These are phyloP conservation scores for Polyergus mexicanus DNA, from an alignment of 1,140 invertebrate genomes.

Conservation along the genomic window DNA sequence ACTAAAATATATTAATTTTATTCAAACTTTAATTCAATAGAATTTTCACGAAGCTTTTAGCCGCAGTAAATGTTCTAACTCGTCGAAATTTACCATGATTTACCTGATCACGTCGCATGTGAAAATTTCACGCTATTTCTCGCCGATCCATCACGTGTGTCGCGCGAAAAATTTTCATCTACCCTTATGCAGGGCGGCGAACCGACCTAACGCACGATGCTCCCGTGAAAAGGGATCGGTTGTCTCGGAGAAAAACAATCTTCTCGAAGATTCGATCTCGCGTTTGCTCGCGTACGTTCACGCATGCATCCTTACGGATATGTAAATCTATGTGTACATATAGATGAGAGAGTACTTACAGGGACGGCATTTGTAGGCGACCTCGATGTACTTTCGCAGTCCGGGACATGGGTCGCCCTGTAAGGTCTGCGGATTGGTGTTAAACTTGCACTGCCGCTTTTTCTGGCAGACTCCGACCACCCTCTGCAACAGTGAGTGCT, in stretches of 20 bases:
- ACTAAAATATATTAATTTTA: background rate
- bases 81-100: conserved; percentile 18
- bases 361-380: conserved; percentile 97
- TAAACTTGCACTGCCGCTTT: conserved; percentile 95
- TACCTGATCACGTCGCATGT: conserved; percentile 12
- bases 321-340: background rate
- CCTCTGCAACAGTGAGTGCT: conserved; percentile 97
- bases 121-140: conserved; percentile 9
- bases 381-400: conserved; percentile 95
- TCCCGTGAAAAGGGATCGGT: conserved; percentile 65
- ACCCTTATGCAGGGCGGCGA: conserved; percentile 23
- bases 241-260: conserved; percentile 59
- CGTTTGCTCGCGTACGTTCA: conserved; percentile 3
- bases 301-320: conserved; percentile 17
- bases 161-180: conserved; percentile 43
- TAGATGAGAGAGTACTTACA: conserved; percentile 90
- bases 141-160: conserved; percentile 41
- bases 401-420: conserved; percentile 95
- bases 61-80: conserved; percentile 3
- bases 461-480: conserved; percentile 97
- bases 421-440: conserved; percentile 93
- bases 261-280: conserved; percentile 38
- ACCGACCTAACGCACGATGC: conserved; percentile 61
- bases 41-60: background rate
- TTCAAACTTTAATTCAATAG: background rate